phyloP scores from a whole-genome alignment of 2,888 invertebrate genomes.

The Clanis bilineata region DNA sequence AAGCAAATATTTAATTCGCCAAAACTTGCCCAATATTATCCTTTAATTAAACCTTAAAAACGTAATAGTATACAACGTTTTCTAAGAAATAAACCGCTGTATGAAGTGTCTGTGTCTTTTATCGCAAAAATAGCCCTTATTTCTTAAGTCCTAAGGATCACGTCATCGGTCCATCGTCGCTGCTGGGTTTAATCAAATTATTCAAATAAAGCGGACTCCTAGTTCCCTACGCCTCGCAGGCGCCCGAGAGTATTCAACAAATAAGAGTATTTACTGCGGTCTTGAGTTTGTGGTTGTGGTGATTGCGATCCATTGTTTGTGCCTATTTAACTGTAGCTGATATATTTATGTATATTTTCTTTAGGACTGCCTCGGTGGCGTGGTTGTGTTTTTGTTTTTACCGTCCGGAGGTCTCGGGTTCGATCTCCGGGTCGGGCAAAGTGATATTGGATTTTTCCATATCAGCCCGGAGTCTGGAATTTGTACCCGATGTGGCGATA shows the following conservation, averaged over 20 bases:
- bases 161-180: conserved; percentile 30
- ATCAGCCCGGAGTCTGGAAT: too few relatives aligned
- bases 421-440: too few relatives aligned
- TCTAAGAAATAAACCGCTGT: conserved; percentile 21
- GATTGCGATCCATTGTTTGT: conserved; percentile 13
- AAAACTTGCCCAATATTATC: background rate
- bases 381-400: too few relatives aligned
- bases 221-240: conserved; percentile 57
- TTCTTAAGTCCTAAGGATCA: conserved; percentile 17
- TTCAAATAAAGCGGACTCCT: conserved; percentile 68
- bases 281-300: conserved; percentile 14
- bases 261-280: conserved; percentile 36
- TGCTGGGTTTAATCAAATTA: conserved; percentile 69
- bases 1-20: background rate
- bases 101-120: conserved; percentile 26
- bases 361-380: too few relatives aligned
- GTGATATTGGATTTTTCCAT: too few relatives aligned
- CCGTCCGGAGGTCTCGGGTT: too few relatives aligned
- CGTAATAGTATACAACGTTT: background rate
- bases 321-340: background rate
- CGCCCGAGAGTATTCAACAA: conserved; percentile 62
- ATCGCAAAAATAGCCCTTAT: conserved; percentile 26
- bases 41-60: conserved; percentile 6
- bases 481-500: too few relatives aligned
- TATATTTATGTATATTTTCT: too few relatives aligned